Percentiles rank a stretch among this genome's conserved stretches.
phyloP scores from a whole-genome alignment of 2,797 vertebrate species.

The Hylomyscus alleni region DNA sequence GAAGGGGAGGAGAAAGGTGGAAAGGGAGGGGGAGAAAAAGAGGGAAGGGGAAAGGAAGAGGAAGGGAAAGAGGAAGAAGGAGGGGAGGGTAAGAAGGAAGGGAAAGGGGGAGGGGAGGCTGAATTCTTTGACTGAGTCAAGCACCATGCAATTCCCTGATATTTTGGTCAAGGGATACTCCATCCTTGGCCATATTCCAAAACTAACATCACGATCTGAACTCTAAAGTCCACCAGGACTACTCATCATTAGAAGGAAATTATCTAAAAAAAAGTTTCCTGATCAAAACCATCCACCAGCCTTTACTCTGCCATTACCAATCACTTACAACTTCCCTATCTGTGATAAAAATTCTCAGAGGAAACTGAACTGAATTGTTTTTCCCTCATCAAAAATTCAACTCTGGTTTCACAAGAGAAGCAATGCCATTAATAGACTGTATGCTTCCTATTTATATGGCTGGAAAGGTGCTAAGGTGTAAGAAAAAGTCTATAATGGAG shows the following conservation, averaged over 20 bases:
- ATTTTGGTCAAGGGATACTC: not conserved
- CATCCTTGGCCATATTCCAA: not conserved
- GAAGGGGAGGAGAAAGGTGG: too few species aligned
- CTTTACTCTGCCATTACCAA: constrained; percentile 71
- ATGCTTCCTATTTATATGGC: not conserved
- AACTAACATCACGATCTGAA: constrained; percentile 14
- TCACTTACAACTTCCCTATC: constrained; percentile 56
- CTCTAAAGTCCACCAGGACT: constrained; percentile 78
- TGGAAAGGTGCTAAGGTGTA: not conserved
- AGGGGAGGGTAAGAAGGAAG: not conserved
- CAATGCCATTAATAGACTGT: not conserved
- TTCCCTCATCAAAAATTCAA: constrained; percentile 57
- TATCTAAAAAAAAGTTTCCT: constrained; percentile 63
- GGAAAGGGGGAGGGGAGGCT: not conserved
- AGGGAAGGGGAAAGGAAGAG: too few species aligned
- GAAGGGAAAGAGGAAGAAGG: too few species aligned
- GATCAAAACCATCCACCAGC: constrained; percentile 73
- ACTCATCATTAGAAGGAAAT: constrained; percentile 71
- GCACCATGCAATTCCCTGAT: not conserved
- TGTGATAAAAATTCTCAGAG: constrained; percentile 41
- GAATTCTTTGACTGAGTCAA: not conserved
- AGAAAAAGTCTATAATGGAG: not conserved
- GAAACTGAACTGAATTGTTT: not conserved
- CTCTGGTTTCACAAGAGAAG: constrained; percentile 41
- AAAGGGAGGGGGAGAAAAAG: fast-evolving